These are phyloP conservation scores for Chaetura pelagica DNA, from an alignment of 2,113 vertebrate genomes.

Conservation along the genomic window DNA sequence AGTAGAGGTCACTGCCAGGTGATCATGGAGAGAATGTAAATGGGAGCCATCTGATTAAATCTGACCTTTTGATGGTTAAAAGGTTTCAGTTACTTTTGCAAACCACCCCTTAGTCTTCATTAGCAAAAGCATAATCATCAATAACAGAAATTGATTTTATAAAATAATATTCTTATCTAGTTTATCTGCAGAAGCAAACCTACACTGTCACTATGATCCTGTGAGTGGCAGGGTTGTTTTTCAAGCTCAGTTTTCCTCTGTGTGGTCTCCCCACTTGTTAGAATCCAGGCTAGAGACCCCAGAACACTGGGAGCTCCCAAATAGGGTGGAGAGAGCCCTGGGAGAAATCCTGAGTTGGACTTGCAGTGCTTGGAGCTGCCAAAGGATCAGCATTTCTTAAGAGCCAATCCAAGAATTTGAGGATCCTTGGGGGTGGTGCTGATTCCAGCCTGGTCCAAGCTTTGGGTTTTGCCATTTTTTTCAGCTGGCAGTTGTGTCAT, in stretches of 20 bases:
- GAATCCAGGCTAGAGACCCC: neutral
- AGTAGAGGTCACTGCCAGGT: neutral
- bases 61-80: slow-evolving; percentile 22
- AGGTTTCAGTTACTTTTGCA: neutral
- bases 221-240: neutral
- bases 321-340: neutral
- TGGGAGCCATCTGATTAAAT: neutral
- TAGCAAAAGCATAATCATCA: neutral
- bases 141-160: slow-evolving; percentile 12
- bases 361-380: neutral
- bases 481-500: neutral
- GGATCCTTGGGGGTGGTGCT: fast-evolving
- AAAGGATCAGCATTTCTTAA: neutral
- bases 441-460: neutral
- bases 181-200: slow-evolving; percentile 7
- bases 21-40: neutral
- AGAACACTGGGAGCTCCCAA: neutral
- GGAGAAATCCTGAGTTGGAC: neutral
- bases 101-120: slow-evolving; percentile 19
- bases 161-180: neutral
- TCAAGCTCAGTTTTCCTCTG: neutral
- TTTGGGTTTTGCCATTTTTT: fast-evolving
- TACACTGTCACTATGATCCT: neutral
- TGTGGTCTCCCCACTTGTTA: neutral
- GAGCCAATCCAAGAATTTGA: neutral